Evolutionary conservation across 1,140 invertebrate genomes (phyloP).

Genomic region (Leptinotarsa undecemlineata): DNA sequence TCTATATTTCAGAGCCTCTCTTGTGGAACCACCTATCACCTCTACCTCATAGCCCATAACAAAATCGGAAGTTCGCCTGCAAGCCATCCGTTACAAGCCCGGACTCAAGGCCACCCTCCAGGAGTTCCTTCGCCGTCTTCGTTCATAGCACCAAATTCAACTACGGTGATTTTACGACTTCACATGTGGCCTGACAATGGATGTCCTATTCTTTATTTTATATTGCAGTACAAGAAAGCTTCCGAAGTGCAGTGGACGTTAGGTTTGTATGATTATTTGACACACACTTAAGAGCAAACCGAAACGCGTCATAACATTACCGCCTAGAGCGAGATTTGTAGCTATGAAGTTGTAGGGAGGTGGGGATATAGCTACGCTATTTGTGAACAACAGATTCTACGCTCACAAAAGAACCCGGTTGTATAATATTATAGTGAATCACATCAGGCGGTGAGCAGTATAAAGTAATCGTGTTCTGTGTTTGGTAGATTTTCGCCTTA

Average conservation of each 20-base stretch:
- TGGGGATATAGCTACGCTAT: too few species aligned
- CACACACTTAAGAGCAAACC: too few species aligned
- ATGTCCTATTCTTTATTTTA: constrained; percentile 77
- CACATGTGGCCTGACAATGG: constrained; percentile 80
- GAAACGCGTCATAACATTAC: too few species aligned
- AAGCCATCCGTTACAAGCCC: constrained; percentile 68
- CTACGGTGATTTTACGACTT: constrained; percentile 71
- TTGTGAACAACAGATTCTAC: too few species aligned
- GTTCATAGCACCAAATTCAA: constrained; percentile 71
- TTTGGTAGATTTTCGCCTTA: too few species aligned
- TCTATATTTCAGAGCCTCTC: constrained; percentile 59
- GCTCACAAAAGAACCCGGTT: too few species aligned
- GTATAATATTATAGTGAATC: too few species aligned
- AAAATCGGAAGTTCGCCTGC: constrained; percentile 73
- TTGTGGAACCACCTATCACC: constrained; percentile 76
- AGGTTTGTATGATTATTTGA: constrained; percentile 46
- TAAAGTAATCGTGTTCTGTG: too few species aligned
- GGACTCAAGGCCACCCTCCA: constrained; percentile 74
- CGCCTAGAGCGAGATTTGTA: too few species aligned
- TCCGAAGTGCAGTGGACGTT: constrained; percentile 65
- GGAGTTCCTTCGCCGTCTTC: constrained; percentile 67
- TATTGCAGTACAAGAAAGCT: constrained; percentile 71
- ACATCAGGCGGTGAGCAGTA: too few species aligned
- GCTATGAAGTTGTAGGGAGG: too few species aligned
- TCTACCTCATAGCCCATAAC: constrained; percentile 72